Base-by-base conservation (phyloP, 2,797 vertebrate species). In the Rhinoraja longicauda region DNA sequence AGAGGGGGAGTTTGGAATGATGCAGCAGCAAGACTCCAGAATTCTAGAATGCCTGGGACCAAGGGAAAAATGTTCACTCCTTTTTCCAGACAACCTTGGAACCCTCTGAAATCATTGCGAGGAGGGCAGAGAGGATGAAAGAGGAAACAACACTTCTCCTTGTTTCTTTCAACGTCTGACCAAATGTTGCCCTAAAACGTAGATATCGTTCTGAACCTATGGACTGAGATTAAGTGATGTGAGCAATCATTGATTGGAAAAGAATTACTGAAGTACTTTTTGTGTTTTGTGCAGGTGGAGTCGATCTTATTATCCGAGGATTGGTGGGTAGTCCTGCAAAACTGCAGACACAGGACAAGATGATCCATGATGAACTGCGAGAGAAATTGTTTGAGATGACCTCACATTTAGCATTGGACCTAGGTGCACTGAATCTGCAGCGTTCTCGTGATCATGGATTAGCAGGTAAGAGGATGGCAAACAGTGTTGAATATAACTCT, bases 401-500 rank as follows among this genome's bases (percentile, higher is more conserved):
- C 1, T 0, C 77, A 32, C 93, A 78, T 57, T 1, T 93, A 59
- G 39, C 76, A 0, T 32, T 93, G 77, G 93, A 93, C 57, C 77
- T 93, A 10, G 93, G 59, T 7, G 0, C 93, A 1, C n/a, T 93
- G 59, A 93, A 93, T 15, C 0, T 93, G 57, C 93, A 93, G 77
- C 93, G 93, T 29, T 79, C 77, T 45, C 93, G 93, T 2, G 93
- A 93, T 77, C 93, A 93, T 4, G 93, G 93, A 64, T 24, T 93
- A 12, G 57, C 72, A 45, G 93, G 93, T 93, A 92, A 92, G 10
- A 17, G 24, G 36, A 53, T 32, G 62, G 5, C 17, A 64, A 88
- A 45, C 62, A 88, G 15, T 19, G 7, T 88, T 21, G 84, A 62
- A 4, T 32, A 19, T 64, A 32, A 62, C 59, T 86, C 82, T 17